Conservation (phyloP, 2,888 invertebrate genomes). For the Polydrusus cervinus region DNA sequence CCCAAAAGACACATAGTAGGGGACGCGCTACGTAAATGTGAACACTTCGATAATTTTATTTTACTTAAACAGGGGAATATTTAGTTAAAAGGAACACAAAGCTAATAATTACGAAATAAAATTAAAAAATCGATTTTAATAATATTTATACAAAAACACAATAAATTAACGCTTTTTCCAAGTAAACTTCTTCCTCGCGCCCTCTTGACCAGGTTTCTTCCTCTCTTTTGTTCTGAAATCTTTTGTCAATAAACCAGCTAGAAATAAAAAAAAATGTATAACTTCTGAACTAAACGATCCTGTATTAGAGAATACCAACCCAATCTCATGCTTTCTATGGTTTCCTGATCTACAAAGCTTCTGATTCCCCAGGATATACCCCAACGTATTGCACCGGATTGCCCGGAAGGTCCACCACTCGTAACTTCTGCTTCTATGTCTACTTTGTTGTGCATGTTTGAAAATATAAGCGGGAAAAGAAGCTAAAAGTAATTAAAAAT, state of each 20-base stretch:
- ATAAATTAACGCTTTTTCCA: conserved; percentile 89
- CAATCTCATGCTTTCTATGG: conserved; percentile 88
- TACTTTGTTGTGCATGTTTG: conserved; percentile 82
- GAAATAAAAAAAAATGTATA: conserved; percentile 57
- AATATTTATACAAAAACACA: conserved; percentile 8
- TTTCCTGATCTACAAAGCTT: conserved; percentile 86
- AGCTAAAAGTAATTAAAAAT: conserved; percentile 72
- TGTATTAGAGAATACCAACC: conserved; percentile 74
- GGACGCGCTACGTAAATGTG: not conserved
- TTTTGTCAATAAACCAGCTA: conserved; percentile 89
- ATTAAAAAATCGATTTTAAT: not conserved
- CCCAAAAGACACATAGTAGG: not conserved
- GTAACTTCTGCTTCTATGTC: conserved; percentile 87
- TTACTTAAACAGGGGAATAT: not conserved
- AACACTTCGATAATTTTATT: not conserved
- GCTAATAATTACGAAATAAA: not conserved
- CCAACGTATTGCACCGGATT: conserved; percentile 92
- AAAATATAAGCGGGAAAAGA: conserved; percentile 89
- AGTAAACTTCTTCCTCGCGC: conserved; percentile 91
- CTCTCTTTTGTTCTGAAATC: conserved; percentile 88
- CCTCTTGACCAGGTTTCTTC: conserved; percentile 94
- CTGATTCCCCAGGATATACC: conserved; percentile 89
- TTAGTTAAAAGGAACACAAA: not conserved
- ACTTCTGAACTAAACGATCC: not conserved
- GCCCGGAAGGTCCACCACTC: conserved; percentile 84